phyloP scores from a whole-genome alignment of 2,888 invertebrate species.

The Nephrotoma guestfalica region DNA sequence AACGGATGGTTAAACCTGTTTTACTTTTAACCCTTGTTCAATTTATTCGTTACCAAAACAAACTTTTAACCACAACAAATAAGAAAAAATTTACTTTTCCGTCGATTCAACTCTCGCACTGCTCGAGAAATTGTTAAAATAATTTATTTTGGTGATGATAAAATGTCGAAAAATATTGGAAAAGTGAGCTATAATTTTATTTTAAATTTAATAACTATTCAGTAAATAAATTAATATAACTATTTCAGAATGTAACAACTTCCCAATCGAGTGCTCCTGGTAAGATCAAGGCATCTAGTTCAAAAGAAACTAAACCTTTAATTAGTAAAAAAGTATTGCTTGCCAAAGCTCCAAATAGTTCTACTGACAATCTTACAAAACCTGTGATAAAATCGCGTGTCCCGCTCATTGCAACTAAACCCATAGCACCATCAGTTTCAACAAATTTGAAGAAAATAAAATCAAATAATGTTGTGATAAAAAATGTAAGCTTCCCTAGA shows the following conservation, averaged over 20 bases:
- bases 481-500: not conserved
- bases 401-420: not conserved
- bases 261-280: not conserved
- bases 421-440: not conserved
- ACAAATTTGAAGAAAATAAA: not conserved
- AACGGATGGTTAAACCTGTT: not conserved
- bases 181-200: not conserved
- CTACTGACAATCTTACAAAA: not conserved
- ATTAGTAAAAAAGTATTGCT: not conserved
- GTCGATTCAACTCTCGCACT: not conserved
- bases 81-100: not conserved
- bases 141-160: not conserved
- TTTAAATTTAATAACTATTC: not conserved
- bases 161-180: not conserved
- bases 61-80: not conserved
- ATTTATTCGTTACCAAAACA: not conserved
- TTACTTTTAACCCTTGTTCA: not conserved
- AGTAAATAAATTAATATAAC: not conserved
- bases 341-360: not conserved
- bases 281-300: not conserved
- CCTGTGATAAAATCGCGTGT: not conserved
- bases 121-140: not conserved
- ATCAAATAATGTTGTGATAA: not conserved
- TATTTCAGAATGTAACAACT: not conserved
- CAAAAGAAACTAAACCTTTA: not conserved